Evolutionary conservation across 1,140 invertebrate species (phyloP), one percentile per base, ranked within the genome.

Genomic region (Pectinophora gossypiella): DNA sequence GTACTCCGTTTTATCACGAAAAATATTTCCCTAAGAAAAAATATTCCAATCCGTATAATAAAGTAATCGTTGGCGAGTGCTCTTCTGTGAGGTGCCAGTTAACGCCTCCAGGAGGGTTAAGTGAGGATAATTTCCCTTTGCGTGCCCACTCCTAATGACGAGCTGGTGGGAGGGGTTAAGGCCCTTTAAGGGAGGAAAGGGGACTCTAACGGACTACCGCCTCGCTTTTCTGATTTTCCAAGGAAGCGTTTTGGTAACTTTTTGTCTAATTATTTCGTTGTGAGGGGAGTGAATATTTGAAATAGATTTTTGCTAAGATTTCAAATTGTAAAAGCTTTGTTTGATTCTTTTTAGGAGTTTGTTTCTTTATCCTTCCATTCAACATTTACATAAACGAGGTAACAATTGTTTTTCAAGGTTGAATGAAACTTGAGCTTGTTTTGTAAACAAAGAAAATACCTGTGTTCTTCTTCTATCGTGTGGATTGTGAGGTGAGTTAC

Each of bases 61-160:
- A 81, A 84, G 75, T 81, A 85, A 82, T 85, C 74, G 72, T 47
- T 44, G 61, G 42, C 64, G 68, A 82, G 80, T 66, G 63, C 77
- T 71, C 76, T 82, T 58, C 60, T 69, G 67, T 71, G 73, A 84
- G 83, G 80, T 83, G 80, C 77, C 80, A 86, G 83, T 86, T 84
- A 86, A 74, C 83, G 83, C 83, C 80, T 85, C 62, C 71, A 68
- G 80, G 80, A 81, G 80, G 83, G 83, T 83, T 84, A 84, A 86
- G 79, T 84, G 79, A 74, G 83, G 83, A 86, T 84, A 86, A 86
- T 86, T 86, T 84, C 76, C 75, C 73, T 83, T 83, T 80, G 83
- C 80, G 76, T 83, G 77, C 78, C 76, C 72, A 72, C 71, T 79
- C 69, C 56, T 83, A 85, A 83, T 81, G 79, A 85, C 64, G 74